Base-by-base conservation (phyloP, 2,113 vertebrate species). In the Anser brachyrhynchus region DNA sequence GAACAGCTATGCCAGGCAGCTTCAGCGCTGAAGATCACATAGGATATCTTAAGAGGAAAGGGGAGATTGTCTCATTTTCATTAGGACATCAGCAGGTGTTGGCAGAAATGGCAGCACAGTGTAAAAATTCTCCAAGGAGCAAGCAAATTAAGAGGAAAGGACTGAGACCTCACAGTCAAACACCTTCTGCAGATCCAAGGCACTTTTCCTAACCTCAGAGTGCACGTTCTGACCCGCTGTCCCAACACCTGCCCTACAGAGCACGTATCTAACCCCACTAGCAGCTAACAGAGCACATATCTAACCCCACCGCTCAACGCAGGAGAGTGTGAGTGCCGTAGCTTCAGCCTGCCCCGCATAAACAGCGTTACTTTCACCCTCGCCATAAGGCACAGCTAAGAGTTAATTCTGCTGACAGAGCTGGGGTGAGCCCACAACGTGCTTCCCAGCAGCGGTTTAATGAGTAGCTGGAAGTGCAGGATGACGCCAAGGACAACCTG, bases 351-450 rank as follows among this genome's bases (percentile, higher is more conserved):
- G 39, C 31, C 8, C n/a, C 11, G 54, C 49, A 11, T 22, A 3
- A 21, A 1, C 49, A 33, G 44, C 0, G 0, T 10, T 10, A 16
- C n/a, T 3, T 20, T 18, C 65, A 31, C 62, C 83, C 18, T 3
- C 4, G 26, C 43, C 44, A 1, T 0, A 5, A 35, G 39, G 3
- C 86, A 33, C 61, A 66, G 73, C 76, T 22, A 19, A 1, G 46
- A 69, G 78, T 6, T 6, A 3, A 9, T 2, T 6, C 52, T 23
- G 44, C 6, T 6, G 3, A 2, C 3, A 5, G 37, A 28, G 25
- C 41, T 0, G 3, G 43, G 41, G 43, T 55, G 23, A 80, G 18
- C 35, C 62, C 51, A 23, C 7, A 14, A 0, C 0, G 3, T n/a
- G n/a, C 55, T 28, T 12, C 64, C 82, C 54, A 54, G 59, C 51